These are phyloP conservation scores for Siniperca chuatsi DNA, from an alignment of 2,113 vertebrate genomes.

Conservation along the genomic window DNA sequence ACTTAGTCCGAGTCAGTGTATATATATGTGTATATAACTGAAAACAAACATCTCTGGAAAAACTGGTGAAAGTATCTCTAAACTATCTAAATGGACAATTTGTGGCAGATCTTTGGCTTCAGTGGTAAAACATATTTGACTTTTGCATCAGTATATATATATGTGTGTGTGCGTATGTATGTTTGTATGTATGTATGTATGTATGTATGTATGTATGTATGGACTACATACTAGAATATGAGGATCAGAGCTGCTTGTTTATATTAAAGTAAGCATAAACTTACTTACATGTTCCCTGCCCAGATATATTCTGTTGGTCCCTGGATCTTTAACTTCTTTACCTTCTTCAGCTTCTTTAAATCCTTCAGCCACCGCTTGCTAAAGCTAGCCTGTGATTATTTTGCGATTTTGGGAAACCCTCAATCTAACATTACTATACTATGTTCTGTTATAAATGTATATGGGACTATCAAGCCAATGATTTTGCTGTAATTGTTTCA, in stretches of 20 bases:
- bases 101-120: conserved; percentile 68
- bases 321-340: background rate
- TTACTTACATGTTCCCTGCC: background rate
- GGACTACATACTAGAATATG: background rate
- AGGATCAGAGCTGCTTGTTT: background rate
- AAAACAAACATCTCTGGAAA: conserved; percentile 21
- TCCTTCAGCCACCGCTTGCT: background rate
- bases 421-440: background rate
- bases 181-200: too few species aligned
- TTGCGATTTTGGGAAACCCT: background rate
- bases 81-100: background rate
- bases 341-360: conserved; percentile 1
- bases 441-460: background rate
- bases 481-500: background rate
- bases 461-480: background rate
- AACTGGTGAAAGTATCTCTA: background rate
- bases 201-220: too few species aligned
- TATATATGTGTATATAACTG: background rate
- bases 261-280: background rate
- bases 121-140: conserved; percentile 14
- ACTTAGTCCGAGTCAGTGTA: background rate
- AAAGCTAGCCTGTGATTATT: conserved; percentile 8
- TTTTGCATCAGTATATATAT: conserved; percentile 24
- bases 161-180: too few species aligned
- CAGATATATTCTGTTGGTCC: background rate